Conservation (phyloP, 2,888 invertebrate genomes). For the Lycia hirtaria region DNA sequence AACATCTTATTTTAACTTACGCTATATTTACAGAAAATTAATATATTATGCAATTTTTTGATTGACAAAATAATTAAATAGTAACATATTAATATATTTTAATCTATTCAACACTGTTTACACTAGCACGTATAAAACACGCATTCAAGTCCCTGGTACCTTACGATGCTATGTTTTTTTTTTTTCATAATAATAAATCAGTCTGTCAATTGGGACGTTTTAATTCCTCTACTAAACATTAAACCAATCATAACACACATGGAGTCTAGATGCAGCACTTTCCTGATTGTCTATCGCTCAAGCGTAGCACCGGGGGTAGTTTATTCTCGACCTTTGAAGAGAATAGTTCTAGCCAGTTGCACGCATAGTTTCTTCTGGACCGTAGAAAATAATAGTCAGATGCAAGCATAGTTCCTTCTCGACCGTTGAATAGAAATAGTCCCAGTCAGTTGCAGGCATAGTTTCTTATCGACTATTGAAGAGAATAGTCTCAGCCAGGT, state of each 20-base stretch:
- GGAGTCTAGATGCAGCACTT: conserved; percentile 69
- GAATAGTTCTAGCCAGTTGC: neutral
- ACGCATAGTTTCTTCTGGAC: no score
- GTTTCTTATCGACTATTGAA: no score
- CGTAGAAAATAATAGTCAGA: no score
- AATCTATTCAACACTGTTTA: conserved; percentile 77
- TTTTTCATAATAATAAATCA: conserved; percentile 78
- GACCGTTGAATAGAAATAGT: no score
- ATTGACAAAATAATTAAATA: conserved; percentile 77
- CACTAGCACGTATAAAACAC: conserved; percentile 85
- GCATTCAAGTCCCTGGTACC: conserved; percentile 82
- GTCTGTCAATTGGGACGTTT: conserved; percentile 85
- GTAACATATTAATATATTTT: conserved; percentile 79
- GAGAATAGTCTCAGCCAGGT: no score
- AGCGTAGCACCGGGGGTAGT: conserved; percentile 8
- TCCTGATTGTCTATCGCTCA: conserved; percentile 40
- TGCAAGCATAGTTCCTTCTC: no score
- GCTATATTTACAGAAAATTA: conserved; percentile 83
- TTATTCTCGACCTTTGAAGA: neutral
- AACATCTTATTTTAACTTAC: conserved; percentile 72
- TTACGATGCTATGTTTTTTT: conserved; percentile 74
- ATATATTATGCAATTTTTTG: conserved; percentile 83
- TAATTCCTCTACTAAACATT: conserved; percentile 83
- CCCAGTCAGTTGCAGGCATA: no score
- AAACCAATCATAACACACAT: conserved; percentile 78